These are phyloP conservation scores for Bombycilla garrulus DNA, from an alignment of 2,113 vertebrate genomes.

Conservation along the genomic window DNA sequence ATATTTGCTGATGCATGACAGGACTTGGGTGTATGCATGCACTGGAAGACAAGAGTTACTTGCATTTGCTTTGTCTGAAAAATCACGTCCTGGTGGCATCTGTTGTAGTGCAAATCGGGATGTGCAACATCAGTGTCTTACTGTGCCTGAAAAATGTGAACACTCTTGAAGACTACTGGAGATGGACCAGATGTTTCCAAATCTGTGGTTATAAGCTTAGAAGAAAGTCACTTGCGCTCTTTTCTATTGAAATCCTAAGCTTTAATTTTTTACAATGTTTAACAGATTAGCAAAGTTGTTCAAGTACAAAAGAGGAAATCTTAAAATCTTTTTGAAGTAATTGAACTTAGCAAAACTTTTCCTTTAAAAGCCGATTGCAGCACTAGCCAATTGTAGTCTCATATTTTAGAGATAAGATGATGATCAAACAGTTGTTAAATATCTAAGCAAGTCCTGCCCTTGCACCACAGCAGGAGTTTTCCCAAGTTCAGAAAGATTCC, in stretches of 20 bases:
- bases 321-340: background rate
- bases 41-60: background rate
- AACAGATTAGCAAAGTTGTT: background rate
- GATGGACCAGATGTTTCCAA: background rate
- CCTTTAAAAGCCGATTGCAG: background rate
- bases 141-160: background rate
- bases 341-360: background rate
- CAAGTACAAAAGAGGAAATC: background rate
- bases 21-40: background rate
- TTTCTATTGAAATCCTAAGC: background rate
- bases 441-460: background rate
- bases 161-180: background rate
- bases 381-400: background rate
- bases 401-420: background rate
- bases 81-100: background rate
- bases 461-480: background rate
- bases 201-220: background rate
- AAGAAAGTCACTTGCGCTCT: background rate
- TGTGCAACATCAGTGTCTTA: background rate
- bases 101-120: background rate
- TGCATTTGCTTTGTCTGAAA: background rate
- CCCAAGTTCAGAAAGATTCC: background rate
- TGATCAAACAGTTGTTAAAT: background rate
- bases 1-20: background rate
- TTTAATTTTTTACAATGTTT: background rate